phyloP scores from a whole-genome alignment of 2,888 invertebrate species.

The Petrolisthes cinctipes region DNA sequence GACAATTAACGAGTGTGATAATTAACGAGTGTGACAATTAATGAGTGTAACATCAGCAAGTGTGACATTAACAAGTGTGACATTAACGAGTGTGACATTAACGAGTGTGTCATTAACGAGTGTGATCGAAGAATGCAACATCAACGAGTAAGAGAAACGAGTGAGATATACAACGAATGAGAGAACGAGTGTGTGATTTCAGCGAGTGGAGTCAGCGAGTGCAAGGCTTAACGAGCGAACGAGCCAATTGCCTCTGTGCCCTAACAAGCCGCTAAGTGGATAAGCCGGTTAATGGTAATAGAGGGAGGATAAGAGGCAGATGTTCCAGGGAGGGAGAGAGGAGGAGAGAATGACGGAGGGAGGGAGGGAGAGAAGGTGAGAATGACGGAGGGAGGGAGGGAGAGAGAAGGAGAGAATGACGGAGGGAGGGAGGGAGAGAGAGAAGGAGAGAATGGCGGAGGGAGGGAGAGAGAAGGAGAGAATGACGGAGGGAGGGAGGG shows the following conservation, averaged over 20 bases:
- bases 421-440: not conserved
- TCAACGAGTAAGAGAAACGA: no score
- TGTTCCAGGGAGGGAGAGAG: not conserved
- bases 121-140: no score
- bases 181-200: not conserved
- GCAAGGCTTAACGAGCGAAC: not conserved
- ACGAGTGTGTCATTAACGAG: no score
- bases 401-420: not conserved
- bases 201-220: not conserved
- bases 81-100: no score
- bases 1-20: no score
- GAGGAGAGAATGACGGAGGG: not conserved
- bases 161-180: no score
- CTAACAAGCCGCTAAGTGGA: constrained; percentile 48
- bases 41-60: no score
- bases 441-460: not conserved
- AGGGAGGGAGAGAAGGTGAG: constrained; percentile 16
- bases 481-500: not conserved
- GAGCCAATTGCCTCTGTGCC: constrained; percentile 29
- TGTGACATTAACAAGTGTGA: no score
- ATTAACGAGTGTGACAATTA: no score
- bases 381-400: constrained; percentile 17
- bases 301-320: constrained; percentile 28
- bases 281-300: constrained; percentile 52
- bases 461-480: not conserved